Percentiles rank a stretch among this genome's conserved stretches.
Conservation (phyloP, 2,888 invertebrate genomes). For the Drosophila prolongata region DNA sequence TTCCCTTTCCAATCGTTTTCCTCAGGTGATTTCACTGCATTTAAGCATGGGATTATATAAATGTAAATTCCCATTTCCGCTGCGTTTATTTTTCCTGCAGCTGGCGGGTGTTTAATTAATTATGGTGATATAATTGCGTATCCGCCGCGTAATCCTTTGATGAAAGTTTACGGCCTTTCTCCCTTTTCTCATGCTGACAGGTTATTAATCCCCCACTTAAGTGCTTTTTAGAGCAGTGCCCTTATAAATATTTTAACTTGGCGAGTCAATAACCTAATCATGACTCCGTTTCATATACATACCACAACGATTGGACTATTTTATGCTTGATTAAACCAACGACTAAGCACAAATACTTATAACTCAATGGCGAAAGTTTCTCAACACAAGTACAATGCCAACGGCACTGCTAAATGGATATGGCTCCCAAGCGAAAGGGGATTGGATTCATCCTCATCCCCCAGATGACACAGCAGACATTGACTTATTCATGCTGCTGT, state of each 20-base stretch:
- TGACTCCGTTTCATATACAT: conserved; percentile 8
- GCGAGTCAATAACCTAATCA: conserved; percentile 41
- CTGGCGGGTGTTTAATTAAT: conserved; percentile 25
- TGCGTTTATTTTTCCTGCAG: conserved; percentile 9
- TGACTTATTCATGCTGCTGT: conserved; percentile 37
- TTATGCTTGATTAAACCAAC: conserved; percentile 38
- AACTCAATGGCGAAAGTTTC: conserved; percentile 40
- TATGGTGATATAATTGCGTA: conserved; percentile 33
- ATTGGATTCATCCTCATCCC: not conserved
- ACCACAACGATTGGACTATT: conserved; percentile 30
- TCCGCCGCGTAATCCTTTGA: conserved; percentile 20
- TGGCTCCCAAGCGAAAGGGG: conserved; percentile 1
- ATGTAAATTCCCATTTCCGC: conserved; percentile 13
- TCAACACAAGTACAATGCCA: conserved; percentile 23
- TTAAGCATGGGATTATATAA: not conserved
- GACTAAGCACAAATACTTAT: conserved; percentile 34
- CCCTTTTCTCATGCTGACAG: not conserved
- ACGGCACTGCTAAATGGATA: conserved; percentile 23
- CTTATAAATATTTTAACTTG: not conserved
- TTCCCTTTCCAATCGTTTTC: not conserved
- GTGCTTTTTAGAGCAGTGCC: conserved; percentile 20
- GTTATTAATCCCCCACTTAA: conserved; percentile 8
- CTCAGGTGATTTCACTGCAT: not conserved
- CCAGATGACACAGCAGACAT: conserved; percentile 19
- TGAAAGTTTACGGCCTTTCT: conserved; percentile 5